A percentile compares a stretch with the other conserved stretches of the same genome.
Conservation (phyloP, 2,797 vertebrate genomes). For the Etheostoma perlongum region DNA sequence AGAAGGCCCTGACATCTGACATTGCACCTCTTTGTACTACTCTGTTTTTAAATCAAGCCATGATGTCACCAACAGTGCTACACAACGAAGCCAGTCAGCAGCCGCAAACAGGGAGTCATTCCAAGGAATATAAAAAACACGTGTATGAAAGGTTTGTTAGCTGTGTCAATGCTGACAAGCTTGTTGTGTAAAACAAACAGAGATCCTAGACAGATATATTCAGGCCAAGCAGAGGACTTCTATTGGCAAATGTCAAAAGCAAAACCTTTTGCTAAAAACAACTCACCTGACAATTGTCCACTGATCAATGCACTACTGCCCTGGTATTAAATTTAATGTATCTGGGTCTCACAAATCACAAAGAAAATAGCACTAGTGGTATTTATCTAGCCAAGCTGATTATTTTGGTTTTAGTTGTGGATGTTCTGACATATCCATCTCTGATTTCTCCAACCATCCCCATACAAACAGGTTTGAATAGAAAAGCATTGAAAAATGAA, state of each 20-base stretch:
- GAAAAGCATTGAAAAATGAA: not conserved
- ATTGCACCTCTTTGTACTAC: slow-evolving; percentile 7
- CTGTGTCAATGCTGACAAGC: not conserved
- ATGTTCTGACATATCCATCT: not conserved
- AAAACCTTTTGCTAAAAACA: not conserved
- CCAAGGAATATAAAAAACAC: not conserved
- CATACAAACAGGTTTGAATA: not conserved
- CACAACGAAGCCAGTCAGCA: slow-evolving; percentile 46
- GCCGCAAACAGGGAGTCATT: slow-evolving; percentile 23
- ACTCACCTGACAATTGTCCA: too few species aligned
- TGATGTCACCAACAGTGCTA: slow-evolving; percentile 35
- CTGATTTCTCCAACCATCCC: not conserved
- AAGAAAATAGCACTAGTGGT: too few species aligned
- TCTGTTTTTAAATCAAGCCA: slow-evolving; percentile 22
- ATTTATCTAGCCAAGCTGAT: not conserved
- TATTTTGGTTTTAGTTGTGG: not conserved
- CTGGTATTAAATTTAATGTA: not conserved
- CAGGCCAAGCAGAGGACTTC: not conserved
- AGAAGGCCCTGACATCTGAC: slow-evolving; percentile 9
- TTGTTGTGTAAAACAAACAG: slow-evolving; percentile 13
- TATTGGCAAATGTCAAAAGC: not conserved
- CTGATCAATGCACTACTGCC: not conserved
- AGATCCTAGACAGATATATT: not conserved
- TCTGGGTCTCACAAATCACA: not conserved
- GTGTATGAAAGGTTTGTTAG: slow-evolving; percentile 6